Percentiles rank a stretch among this genome's conserved stretches.
Conservation (phyloP, 2,797 vertebrate species). For the Cossypha dichroa region DNA sequence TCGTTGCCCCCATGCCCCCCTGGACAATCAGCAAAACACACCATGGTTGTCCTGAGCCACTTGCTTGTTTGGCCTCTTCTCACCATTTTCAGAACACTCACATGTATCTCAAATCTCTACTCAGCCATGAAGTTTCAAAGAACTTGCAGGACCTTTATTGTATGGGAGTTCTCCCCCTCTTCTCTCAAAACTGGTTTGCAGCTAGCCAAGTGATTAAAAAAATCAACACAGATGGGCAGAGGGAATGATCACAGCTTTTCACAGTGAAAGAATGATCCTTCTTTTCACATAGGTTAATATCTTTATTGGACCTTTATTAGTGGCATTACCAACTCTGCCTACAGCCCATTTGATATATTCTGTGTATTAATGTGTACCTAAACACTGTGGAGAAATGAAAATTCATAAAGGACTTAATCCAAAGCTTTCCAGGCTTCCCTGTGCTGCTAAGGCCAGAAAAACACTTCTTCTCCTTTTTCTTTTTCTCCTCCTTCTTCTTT, state of each 20-base stretch:
- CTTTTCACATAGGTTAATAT: not conserved
- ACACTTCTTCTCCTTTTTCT: not conserved
- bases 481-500: no score
- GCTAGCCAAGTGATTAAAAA: not conserved
- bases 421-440: not conserved
- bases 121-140: not conserved
- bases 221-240: not conserved
- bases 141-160: not conserved
- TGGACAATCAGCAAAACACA: not conserved
- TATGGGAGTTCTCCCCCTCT: not conserved
- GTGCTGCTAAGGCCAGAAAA: not conserved
- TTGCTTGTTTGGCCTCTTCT: not conserved
- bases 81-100: not conserved
- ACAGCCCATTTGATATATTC: not conserved
- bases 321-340: not conserved
- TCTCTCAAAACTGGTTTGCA: not conserved
- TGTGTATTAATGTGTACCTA: not conserved
- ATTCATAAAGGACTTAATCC: not conserved
- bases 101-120: not conserved
- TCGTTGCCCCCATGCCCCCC: rapidly evolving
- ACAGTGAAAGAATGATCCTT: not conserved
- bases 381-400: not conserved
- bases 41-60: not conserved
- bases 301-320: not conserved
- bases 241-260: not conserved